Evolutionary conservation across 1,140 invertebrate species (phyloP).

Genomic region (Eriocheir sinensis): DNA sequence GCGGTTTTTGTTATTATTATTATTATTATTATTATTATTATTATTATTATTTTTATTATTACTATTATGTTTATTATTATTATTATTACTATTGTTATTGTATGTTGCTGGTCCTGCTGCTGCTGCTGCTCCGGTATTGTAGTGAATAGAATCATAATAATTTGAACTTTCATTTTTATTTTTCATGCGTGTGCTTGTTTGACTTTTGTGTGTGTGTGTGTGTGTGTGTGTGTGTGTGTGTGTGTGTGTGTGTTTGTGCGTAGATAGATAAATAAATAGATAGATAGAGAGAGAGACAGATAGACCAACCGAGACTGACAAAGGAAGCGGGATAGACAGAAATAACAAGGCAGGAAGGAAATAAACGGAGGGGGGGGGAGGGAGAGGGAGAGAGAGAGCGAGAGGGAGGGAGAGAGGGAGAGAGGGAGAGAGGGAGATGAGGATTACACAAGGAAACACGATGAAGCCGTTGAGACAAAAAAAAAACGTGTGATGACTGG

Average conservation of each 20-base stretch:
- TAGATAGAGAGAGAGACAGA: background rate
- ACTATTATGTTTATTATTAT: background rate
- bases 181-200: background rate
- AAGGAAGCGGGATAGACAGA: background rate
- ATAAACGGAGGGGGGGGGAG: too few species aligned
- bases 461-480: too few species aligned
- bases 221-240: too few species aligned
- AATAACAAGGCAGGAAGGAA: background rate
- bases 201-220: background rate
- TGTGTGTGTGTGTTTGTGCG: too few species aligned
- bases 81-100: too few species aligned
- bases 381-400: background rate
- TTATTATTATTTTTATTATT: background rate
- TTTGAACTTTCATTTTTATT: too few species aligned
- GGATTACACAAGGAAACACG: background rate
- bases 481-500: too few species aligned
- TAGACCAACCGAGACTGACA: background rate
- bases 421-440: background rate
- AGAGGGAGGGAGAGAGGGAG: background rate
- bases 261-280: background rate
- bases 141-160: too few species aligned
- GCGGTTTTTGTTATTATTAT: background rate
- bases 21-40: background rate
- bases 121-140: too few species aligned
- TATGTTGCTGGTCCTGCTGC: too few species aligned